A percentile compares a stretch with the other conserved stretches of the same genome.
phyloP scores from a whole-genome alignment of 2,113 vertebrate genomes.

The Triplophysa siluroides region DNA sequence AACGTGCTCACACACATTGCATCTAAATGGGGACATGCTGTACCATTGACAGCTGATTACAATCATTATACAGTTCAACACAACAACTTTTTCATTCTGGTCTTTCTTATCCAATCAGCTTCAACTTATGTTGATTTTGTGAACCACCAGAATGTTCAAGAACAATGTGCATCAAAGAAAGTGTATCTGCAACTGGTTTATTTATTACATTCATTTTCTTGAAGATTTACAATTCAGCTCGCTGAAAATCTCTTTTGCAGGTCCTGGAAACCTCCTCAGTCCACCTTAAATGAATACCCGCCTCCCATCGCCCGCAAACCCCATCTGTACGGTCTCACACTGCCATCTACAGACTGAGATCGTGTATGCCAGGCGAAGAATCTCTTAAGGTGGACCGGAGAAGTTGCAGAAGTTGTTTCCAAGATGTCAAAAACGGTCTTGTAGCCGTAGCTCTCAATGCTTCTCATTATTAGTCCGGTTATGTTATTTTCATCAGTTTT shows the following conservation, averaged over 20 bases:
- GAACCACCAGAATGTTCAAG: background rate
- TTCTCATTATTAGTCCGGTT: background rate
- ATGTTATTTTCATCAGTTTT: background rate
- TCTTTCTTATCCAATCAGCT: background rate
- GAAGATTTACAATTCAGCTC: background rate
- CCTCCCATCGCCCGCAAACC: constrained; percentile 40
- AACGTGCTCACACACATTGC: background rate
- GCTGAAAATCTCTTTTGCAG: background rate
- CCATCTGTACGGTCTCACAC: constrained; percentile 50
- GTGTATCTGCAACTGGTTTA: too few species aligned
- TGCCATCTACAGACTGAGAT: constrained; percentile 64
- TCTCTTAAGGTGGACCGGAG: constrained; percentile 71
- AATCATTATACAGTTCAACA: background rate
- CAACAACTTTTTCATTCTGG: background rate
- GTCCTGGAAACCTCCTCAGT: constrained; percentile 4
- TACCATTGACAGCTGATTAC: background rate
- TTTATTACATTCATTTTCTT: background rate
- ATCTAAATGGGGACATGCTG: background rate
- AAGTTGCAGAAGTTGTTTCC: constrained; percentile 26
- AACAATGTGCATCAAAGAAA: background rate
- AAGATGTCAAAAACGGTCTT: background rate
- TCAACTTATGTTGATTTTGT: background rate
- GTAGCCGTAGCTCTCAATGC: background rate
- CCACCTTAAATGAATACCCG: constrained; percentile 73
- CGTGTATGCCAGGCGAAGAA: constrained; percentile 50